phyloP scores from a whole-genome alignment of 2,888 invertebrate genomes.

The Koerneria pararmatus region DNA sequence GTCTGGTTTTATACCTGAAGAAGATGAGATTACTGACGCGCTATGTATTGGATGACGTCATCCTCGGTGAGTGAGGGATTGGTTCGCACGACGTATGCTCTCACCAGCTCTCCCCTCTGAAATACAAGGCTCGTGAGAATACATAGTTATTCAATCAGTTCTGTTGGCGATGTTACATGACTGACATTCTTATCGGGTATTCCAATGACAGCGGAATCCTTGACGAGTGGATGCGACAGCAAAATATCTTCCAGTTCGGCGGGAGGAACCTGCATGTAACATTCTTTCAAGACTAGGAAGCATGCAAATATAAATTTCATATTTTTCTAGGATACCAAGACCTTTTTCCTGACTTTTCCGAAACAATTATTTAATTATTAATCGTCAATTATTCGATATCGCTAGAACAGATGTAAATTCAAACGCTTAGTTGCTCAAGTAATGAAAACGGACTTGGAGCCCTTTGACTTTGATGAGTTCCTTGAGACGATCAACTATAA shows the following conservation, averaged over 20 bases:
- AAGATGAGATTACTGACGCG: constrained; percentile 21
- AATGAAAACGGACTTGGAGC: constrained; percentile 37
- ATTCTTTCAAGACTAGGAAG: background rate
- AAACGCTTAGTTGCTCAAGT: background rate
- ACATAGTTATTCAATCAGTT: background rate
- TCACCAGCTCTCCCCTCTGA: constrained; percentile 60
- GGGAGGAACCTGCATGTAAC: constrained; percentile 70
- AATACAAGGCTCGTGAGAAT: background rate
- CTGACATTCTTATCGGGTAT: constrained; percentile 66
- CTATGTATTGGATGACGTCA: constrained; percentile 27
- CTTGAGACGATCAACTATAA: constrained; percentile 53
- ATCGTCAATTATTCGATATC: no score
- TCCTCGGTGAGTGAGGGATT: constrained; percentile 20
- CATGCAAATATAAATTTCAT: background rate
- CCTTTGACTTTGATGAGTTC: constrained; percentile 58
- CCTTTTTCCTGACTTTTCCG: no score
- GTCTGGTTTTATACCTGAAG: background rate
- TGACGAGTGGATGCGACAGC: constrained; percentile 71
- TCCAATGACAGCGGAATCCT: constrained; percentile 79
- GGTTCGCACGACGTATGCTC: constrained; percentile 53
- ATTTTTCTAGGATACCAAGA: background rate
- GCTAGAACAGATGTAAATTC: background rate
- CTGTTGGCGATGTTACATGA: background rate
- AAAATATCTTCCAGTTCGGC: constrained; percentile 81
- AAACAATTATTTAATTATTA: background rate